phyloP scores from a whole-genome alignment of 2,113 vertebrate species.

The Lanius ludovicianus region DNA sequence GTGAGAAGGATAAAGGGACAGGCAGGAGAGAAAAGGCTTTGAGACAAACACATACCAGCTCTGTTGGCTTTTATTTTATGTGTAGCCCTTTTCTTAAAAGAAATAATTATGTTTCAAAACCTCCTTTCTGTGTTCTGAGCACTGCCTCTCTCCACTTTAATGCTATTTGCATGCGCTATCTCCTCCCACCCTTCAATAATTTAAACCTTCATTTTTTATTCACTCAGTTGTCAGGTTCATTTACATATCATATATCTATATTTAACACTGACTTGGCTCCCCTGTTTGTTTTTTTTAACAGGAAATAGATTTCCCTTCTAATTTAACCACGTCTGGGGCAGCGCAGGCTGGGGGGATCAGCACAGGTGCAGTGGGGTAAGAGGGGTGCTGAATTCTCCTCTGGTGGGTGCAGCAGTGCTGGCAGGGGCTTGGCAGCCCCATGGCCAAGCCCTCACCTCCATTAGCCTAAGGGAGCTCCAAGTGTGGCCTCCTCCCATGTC shows the following conservation, averaged over 20 bases:
- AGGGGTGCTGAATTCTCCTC: not conserved
- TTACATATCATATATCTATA: slow-evolving; percentile 55
- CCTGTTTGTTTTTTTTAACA: not conserved
- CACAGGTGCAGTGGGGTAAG: not conserved
- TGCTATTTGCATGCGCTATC: slow-evolving; percentile 60
- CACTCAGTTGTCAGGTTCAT: slow-evolving; percentile 57
- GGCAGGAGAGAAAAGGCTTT: not conserved
- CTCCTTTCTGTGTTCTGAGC: slow-evolving; percentile 14
- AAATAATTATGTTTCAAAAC: slow-evolving; percentile 36
- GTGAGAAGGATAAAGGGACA: not conserved
- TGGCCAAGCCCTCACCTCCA: rapidly evolving
- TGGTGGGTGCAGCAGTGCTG: not conserved
- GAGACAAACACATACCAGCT: not conserved
- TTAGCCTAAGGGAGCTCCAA: not conserved
- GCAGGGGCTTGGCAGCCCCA: rapidly evolving
- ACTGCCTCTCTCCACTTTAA: slow-evolving; percentile 37
- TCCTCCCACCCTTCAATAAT: slow-evolving; percentile 68
- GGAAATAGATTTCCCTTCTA: slow-evolving; percentile 36
- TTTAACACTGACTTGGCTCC: not conserved
- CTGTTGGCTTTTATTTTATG: slow-evolving; percentile 33
- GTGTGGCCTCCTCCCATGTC: rapidly evolving
- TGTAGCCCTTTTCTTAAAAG: slow-evolving; percentile 31
- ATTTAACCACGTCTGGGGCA: not conserved
- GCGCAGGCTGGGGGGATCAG: not conserved
- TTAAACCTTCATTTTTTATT: slow-evolving; percentile 63